Evolutionary conservation across 2,113 vertebrate genomes (phyloP).

Genomic region (Scortum barcoo): DNA sequence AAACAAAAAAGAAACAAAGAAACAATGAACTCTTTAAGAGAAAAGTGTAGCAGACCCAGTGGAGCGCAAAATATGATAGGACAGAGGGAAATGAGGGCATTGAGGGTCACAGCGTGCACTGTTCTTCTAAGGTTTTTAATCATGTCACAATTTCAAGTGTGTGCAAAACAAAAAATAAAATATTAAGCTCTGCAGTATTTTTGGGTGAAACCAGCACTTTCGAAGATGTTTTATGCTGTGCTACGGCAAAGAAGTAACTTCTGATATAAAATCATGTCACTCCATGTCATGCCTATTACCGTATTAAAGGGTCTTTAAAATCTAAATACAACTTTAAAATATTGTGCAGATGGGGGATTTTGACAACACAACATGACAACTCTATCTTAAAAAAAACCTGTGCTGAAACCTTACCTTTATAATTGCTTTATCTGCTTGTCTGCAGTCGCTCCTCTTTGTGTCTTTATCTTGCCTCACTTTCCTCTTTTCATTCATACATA

Average conservation of each 20-base stretch:
- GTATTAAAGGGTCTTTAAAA: background rate
- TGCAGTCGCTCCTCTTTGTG: background rate
- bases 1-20: constrained; percentile 6
- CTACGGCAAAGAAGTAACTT: background rate
- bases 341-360: background rate
- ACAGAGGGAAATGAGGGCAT: constrained; percentile 39
- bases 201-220: constrained; percentile 26
- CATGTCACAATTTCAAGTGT: constrained; percentile 45
- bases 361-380: too few species aligned
- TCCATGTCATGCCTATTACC: background rate
- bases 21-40: background rate
- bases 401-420: background rate
- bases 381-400: too few species aligned
- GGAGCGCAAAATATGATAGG: constrained; percentile 27
- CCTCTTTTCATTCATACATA: background rate
- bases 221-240: background rate
- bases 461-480: background rate
- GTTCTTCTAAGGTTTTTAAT: constrained; percentile 43
- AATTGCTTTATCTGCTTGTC: background rate
- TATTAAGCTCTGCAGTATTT: constrained; percentile 18
- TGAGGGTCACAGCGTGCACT: background rate
- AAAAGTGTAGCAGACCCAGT: constrained; percentile 2
- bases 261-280: background rate
- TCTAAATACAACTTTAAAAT: background rate
- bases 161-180: constrained; percentile 42